These are phyloP conservation scores for Acanthiza pusilla DNA, from an alignment of 2,797 vertebrate species.

Conservation along the genomic window DNA sequence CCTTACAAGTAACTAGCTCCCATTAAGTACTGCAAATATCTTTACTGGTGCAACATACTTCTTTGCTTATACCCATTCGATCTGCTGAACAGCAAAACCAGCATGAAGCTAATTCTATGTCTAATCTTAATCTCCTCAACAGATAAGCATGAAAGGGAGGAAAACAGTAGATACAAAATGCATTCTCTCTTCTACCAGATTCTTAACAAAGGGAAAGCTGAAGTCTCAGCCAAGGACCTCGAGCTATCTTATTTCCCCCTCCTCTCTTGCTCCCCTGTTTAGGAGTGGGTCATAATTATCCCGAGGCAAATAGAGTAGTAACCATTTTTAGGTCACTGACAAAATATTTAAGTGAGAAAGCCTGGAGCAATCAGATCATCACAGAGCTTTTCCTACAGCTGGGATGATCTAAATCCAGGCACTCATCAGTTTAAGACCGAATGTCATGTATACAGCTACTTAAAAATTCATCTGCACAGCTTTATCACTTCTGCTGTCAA, in stretches of 20 bases:
- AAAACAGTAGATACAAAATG: not conserved
- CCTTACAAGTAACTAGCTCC: not conserved
- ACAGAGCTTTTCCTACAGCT: constrained; percentile 2
- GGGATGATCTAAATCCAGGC: constrained; percentile 41
- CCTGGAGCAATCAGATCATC: constrained; percentile 39
- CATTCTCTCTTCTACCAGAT: not conserved
- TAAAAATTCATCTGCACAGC: constrained; percentile 48
- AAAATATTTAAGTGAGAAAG: constrained; percentile 10
- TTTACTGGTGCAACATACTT: not conserved
- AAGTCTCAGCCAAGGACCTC: not conserved
- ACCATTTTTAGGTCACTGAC: constrained; percentile 29
- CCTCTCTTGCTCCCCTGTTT: not conserved
- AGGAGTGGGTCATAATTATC: not conserved
- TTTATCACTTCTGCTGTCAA: constrained; percentile 67
- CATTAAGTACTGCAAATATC: not conserved
- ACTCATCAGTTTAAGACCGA: constrained; percentile 20
- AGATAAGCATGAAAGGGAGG: not conserved
- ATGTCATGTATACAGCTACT: constrained; percentile 49
- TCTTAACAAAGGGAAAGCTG: not conserved
- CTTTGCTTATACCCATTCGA: not conserved
- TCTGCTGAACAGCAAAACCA: not conserved
- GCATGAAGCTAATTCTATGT: not conserved
- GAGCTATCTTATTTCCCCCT: not conserved
- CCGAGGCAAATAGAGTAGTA: not conserved
- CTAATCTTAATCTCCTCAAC: not conserved